phyloP scores from a whole-genome alignment of 2,113 vertebrate species.

The Cisticola juncidis region DNA sequence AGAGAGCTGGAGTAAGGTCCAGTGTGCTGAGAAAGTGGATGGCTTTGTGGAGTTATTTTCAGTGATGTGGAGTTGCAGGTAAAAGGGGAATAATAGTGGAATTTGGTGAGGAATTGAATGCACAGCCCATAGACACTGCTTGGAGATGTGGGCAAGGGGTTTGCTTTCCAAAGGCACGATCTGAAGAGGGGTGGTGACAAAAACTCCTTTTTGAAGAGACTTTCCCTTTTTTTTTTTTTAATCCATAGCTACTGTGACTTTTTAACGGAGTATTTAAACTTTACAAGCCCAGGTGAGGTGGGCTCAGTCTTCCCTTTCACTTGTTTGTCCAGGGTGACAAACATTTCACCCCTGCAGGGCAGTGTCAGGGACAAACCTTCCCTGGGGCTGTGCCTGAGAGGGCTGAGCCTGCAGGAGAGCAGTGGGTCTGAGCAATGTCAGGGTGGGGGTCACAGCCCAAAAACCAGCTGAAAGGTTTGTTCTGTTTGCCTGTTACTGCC shows the following conservation, averaged over 20 bases:
- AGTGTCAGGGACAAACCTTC: background rate
- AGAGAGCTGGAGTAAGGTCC: conserved; percentile 27
- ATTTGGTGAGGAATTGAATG: background rate
- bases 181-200: background rate
- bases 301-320: no score
- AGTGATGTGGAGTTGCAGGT: background rate
- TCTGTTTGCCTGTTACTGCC: background rate
- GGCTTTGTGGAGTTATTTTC: background rate
- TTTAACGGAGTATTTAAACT: background rate
- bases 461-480: background rate
- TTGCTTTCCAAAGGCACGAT: background rate
- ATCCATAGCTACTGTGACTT: background rate
- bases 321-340: background rate
- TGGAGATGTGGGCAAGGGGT: background rate
- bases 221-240: background rate
- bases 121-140: accelerated
- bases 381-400: background rate
- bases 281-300: background rate
- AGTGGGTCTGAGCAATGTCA: background rate
- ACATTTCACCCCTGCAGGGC: background rate
- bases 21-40: background rate
- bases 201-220: background rate
- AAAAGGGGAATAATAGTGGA: background rate
- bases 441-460: background rate
- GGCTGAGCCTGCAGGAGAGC: background rate